Evolutionary conservation across 2,888 invertebrate genomes (phyloP).

Genomic region (Mayetiola destructor): DNA sequence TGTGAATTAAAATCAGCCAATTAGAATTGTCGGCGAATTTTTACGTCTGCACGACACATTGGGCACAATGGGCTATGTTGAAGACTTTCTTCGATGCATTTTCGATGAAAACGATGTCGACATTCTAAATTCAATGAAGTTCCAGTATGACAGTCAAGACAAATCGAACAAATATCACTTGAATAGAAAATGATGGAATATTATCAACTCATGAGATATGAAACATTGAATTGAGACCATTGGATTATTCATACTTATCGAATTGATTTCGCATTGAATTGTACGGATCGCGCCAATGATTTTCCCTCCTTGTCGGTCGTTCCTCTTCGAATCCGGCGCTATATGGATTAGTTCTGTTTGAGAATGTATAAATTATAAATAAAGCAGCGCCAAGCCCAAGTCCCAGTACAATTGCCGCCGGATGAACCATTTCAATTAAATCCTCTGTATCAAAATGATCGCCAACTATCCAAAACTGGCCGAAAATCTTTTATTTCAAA

Average conservation of each 20-base stretch:
- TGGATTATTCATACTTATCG: background rate
- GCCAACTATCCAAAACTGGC: no score
- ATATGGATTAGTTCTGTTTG: no score
- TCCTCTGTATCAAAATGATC: no score
- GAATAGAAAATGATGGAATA: background rate
- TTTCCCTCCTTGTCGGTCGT: background rate
- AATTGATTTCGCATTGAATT: background rate
- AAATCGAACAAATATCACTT: conserved; percentile 4
- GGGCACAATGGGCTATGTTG: background rate
- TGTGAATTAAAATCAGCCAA: no score
- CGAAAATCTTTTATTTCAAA: no score
- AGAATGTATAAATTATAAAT: background rate
- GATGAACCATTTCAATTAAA: conserved; percentile 6
- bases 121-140: conserved; percentile 1
- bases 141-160: background rate
- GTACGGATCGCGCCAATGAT: background rate
- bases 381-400: background rate
- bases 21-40: background rate
- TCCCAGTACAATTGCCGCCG: background rate
- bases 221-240: background rate
- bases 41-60: background rate
- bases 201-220: background rate
- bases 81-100: background rate
- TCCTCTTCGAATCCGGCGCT: background rate
- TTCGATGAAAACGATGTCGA: background rate